Percentiles rank a stretch among this genome's conserved stretches.
Evolutionary conservation across 1,140 invertebrate genomes (phyloP).

Genomic region (Zaprionus ornatus): DNA sequence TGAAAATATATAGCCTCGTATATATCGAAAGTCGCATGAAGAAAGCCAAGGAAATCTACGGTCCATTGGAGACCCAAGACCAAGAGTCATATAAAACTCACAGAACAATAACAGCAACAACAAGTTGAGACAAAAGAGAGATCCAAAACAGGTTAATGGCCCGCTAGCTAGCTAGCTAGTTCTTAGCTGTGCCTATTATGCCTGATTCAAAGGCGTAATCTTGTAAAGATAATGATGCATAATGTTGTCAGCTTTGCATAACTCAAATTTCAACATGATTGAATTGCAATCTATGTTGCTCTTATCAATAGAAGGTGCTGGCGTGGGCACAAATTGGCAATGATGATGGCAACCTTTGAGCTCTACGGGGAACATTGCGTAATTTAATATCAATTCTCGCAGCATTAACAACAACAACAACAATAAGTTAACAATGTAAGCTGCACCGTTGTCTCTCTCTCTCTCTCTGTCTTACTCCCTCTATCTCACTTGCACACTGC

Average conservation of each 20-base stretch:
- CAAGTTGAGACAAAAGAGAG: slow-evolving; percentile 8
- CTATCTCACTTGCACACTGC: neutral
- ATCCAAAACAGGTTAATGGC: slow-evolving; percentile 32
- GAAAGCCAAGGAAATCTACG: slow-evolving; percentile 25
- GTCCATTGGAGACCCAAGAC: neutral
- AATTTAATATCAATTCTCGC: slow-evolving; percentile 24
- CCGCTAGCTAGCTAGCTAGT: slow-evolving; percentile 1
- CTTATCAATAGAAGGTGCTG: slow-evolving; percentile 17
- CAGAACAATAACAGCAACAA: neutral
- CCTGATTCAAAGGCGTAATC: neutral
- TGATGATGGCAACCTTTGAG: slow-evolving; percentile 17
- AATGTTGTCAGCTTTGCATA: neutral
- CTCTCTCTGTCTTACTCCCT: neutral
- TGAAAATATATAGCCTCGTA: slow-evolving; percentile 7
- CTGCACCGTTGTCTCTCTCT: neutral
- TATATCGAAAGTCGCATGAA: slow-evolving; percentile 20
- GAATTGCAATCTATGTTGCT: slow-evolving; percentile 8
- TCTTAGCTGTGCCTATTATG: neutral
- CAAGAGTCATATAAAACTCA: neutral
- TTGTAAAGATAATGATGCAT: neutral
- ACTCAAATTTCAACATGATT: neutral
- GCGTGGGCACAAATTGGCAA: neutral
- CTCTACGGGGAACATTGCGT: slow-evolving; percentile 12
- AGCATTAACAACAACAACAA: too few species aligned
- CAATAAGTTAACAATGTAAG: neutral